A percentile compares a stretch with the other conserved stretches of the same genome.
Conservation (phyloP, 2,113 vertebrate genomes). For the Strix uralensis region DNA sequence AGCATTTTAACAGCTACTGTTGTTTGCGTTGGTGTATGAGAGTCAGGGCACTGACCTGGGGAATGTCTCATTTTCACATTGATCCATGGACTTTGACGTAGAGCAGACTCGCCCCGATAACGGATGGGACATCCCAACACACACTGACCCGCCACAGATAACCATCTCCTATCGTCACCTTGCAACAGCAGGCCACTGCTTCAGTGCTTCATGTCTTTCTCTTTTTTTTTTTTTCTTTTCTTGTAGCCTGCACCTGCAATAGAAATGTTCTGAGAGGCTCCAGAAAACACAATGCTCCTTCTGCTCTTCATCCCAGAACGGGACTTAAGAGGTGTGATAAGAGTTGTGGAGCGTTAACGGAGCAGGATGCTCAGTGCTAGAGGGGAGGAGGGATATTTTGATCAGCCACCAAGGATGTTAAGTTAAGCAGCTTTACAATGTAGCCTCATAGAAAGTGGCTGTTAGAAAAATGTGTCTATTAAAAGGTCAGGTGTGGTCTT, state of each 20-base stretch:
- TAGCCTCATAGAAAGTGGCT: neutral
- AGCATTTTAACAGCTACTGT: neutral
- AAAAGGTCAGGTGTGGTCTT: slow-evolving; percentile 10
- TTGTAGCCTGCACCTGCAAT: neutral
- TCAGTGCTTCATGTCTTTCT: neutral
- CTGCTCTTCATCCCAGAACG: neutral
- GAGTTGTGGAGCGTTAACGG: neutral
- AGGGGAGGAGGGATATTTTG: neutral
- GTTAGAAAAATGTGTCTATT: neutral
- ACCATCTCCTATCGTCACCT: neutral
- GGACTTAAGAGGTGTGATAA: neutral
- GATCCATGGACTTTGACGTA: neutral
- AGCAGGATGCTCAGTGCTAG: neutral
- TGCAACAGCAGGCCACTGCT: neutral
- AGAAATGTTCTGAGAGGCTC: neutral
- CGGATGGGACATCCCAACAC: neutral
- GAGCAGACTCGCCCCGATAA: neutral
- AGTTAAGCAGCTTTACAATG: neutral
- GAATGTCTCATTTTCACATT: neutral
- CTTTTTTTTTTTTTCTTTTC: neutral
- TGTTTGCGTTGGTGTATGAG: neutral
- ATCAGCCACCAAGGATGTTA: neutral
- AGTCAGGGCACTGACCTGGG: slow-evolving; percentile 32
- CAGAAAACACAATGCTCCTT: neutral
- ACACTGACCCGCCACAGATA: neutral